A percentile compares a stretch with the other conserved stretches of the same genome.
These are phyloP conservation scores for Cynopterus sphinx DNA, from an alignment of 2,797 vertebrate species.

Conservation along the genomic window DNA sequence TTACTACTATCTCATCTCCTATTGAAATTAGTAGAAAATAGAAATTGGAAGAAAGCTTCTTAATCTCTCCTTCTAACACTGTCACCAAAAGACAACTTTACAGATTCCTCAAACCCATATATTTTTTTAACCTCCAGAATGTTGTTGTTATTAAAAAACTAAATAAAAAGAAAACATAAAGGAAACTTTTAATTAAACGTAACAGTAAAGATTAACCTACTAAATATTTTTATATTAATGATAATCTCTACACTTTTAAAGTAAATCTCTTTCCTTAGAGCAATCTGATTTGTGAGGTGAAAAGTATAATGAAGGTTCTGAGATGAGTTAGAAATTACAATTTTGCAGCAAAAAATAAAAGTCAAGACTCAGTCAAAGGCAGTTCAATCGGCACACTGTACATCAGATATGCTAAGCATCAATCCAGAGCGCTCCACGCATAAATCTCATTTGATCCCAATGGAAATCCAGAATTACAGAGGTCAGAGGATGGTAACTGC, in stretches of 20 bases:
- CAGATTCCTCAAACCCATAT: not conserved
- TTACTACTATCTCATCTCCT: not conserved
- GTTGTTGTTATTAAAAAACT: not conserved
- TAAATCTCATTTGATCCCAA: conserved; percentile 48
- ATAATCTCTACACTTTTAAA: conserved; percentile 44
- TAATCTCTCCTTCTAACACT: not conserved
- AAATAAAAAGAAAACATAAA: not conserved
- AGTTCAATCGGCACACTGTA: not conserved
- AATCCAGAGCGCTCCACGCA: not conserved
- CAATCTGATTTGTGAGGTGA: conserved; percentile 19
- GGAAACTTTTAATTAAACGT: not conserved
- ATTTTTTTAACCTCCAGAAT: not conserved
- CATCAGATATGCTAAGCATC: conserved; percentile 3
- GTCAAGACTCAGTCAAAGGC: not conserved
- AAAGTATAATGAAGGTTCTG: conserved; percentile 15
- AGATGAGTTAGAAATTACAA: conserved; percentile 50
- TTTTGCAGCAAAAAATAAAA: not conserved
- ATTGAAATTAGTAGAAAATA: not conserved
- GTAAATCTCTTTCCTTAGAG: not conserved
- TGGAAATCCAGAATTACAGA: conserved; percentile 18
- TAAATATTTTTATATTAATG: not conserved
- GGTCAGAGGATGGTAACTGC: conserved; percentile 59
- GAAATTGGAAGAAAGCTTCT: not conserved
- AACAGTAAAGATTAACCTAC: not conserved
- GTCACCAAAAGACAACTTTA: conserved; percentile 1